A percentile compares a stretch with the other conserved stretches of the same genome.
Evolutionary conservation across 2,888 invertebrate genomes (phyloP).

Genomic region (Mythimna loreyi): DNA sequence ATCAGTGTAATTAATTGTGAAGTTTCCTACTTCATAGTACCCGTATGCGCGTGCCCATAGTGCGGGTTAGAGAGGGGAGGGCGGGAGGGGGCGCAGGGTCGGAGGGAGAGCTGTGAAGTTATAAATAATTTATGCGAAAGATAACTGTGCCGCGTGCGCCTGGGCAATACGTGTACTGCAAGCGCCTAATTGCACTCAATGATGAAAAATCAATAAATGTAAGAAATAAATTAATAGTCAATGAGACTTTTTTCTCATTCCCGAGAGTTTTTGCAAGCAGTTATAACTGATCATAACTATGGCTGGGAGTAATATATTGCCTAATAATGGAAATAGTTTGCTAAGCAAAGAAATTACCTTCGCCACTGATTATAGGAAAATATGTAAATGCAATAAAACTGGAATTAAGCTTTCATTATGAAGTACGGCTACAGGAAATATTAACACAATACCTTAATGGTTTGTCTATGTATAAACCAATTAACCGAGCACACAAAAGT

Average conservation of each 20-base stretch:
- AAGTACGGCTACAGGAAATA: background rate
- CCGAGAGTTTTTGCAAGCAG: slow-evolving; percentile 68
- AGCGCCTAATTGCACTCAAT: slow-evolving; percentile 61
- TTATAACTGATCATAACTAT: slow-evolving; percentile 62
- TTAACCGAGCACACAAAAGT: background rate
- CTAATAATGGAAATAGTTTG: slow-evolving; percentile 44
- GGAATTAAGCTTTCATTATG: slow-evolving; percentile 1
- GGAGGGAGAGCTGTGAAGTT: slow-evolving; percentile 69
- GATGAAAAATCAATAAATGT: slow-evolving; percentile 74
- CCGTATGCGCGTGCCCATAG: slow-evolving; percentile 75
- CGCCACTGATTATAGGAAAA: slow-evolving; percentile 19
- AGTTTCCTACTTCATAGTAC: slow-evolving; percentile 77
- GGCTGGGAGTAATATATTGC: slow-evolving; percentile 58
- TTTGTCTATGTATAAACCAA: background rate
- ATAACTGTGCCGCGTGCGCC: slow-evolving; percentile 79
- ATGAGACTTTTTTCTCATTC: slow-evolving; percentile 70
- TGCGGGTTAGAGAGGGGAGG: slow-evolving; percentile 46
- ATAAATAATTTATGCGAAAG: slow-evolving; percentile 80
- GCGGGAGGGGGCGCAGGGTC: slow-evolving; percentile 30
- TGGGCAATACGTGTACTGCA: slow-evolving; percentile 67
- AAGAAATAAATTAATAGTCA: slow-evolving; percentile 72
- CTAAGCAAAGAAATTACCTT: slow-evolving; percentile 16
- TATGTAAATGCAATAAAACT: slow-evolving; percentile 2
- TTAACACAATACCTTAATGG: background rate
- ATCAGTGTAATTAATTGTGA: slow-evolving; percentile 82